phyloP scores from a whole-genome alignment of 2,797 vertebrate genomes.

The Neosalanx taihuensis region DNA sequence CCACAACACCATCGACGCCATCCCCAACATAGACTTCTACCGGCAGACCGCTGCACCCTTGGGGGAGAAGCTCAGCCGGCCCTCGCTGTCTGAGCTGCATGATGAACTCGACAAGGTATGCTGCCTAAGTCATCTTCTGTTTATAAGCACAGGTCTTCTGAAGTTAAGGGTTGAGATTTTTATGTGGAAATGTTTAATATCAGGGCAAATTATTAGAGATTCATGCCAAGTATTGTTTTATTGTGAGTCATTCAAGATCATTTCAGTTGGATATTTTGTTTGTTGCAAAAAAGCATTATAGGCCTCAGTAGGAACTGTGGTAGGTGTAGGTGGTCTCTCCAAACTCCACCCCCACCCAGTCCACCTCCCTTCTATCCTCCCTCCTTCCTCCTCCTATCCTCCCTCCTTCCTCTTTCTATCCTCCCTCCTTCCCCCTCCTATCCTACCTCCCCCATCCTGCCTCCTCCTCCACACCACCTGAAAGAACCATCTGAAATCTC shows the following conservation, averaged over 20 bases:
- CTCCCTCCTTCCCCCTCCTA: neutral
- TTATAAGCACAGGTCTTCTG: neutral
- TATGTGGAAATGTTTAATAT: neutral
- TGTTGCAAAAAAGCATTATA: neutral
- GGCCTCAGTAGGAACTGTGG: neutral
- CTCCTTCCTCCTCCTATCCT: neutral
- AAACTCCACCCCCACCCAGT: neutral
- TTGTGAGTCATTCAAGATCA: no score
- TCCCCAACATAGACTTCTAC: slow-evolving; percentile 96
- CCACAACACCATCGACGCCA: slow-evolving; percentile 96
- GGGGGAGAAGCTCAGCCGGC: slow-evolving; percentile 89
- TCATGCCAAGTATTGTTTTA: no score
- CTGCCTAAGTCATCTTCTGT: neutral
- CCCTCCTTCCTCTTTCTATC: neutral
- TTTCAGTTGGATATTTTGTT: neutral
- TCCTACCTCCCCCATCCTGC: slow-evolving; percentile 9
- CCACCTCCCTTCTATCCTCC: neutral
- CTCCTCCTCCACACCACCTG: slow-evolving; percentile 17
- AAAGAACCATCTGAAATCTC: slow-evolving; percentile 13
- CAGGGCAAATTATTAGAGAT: neutral
- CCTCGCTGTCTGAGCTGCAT: slow-evolving; percentile 91
- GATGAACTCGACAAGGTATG: slow-evolving; percentile 93
- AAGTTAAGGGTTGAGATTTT: neutral
- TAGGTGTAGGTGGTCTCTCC: no score
- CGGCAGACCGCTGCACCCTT: slow-evolving; percentile 85